These are phyloP conservation scores for Noctua comes DNA, from an alignment of 2,888 invertebrate genomes.

Conservation along the genomic window DNA sequence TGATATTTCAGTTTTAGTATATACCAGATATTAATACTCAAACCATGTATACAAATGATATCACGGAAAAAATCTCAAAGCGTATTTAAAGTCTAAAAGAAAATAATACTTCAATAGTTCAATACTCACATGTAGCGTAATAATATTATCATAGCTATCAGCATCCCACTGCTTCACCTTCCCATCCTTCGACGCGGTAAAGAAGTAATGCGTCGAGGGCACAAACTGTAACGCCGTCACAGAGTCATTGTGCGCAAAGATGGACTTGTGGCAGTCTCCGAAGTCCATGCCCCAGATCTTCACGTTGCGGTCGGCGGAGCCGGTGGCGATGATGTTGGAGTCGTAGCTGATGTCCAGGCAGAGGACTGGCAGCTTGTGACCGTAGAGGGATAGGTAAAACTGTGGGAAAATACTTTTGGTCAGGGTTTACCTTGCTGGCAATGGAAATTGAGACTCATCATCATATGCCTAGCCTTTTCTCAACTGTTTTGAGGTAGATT, in stretches of 20 bases:
- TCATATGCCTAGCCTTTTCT: background rate
- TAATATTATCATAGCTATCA: conserved; percentile 96
- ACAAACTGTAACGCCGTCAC: conserved; percentile 97
- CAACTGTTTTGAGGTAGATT: background rate
- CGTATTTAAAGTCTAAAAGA: background rate
- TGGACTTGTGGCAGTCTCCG: conserved; percentile 98
- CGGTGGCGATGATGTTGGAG: conserved; percentile 96
- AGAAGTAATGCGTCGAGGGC: conserved; percentile 97
- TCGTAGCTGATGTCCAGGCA: conserved; percentile 98
- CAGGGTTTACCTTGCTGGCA: background rate
- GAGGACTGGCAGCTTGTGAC: conserved; percentile 98
- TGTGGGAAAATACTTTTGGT: conserved; percentile 77
- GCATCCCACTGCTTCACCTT: conserved; percentile 99
- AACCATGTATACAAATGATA: background rate
- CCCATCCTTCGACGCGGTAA: conserved; percentile 98
- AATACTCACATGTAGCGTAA: conserved; percentile 94
- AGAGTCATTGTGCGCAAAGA: conserved; percentile 99
- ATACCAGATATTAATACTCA: background rate
- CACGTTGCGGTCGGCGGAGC: conserved; percentile 98
- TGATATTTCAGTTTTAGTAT: background rate
- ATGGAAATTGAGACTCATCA: background rate
- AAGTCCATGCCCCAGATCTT: conserved; percentile 99
- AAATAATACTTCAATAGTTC: background rate
- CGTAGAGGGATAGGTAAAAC: conserved; percentile 98
- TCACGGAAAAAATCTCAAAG: background rate